A percentile compares a stretch with the other conserved stretches of the same genome.
Conservation (phyloP, 1,140 invertebrate genomes). For the Fopius arisanus region DNA sequence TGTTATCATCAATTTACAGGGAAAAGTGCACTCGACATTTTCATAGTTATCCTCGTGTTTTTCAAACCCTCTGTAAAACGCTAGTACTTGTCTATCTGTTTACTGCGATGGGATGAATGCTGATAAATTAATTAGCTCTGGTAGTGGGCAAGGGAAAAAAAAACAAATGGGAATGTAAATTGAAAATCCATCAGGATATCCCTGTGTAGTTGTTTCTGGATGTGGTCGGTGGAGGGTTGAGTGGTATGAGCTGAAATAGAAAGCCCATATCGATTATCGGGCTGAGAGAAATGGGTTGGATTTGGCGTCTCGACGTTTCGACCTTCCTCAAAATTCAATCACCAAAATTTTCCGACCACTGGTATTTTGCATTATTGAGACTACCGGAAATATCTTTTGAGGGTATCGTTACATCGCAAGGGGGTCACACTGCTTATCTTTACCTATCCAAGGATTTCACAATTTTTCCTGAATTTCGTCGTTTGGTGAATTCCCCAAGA, state of each 20-base stretch:
- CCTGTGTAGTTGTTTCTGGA: not conserved
- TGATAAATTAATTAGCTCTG: not conserved
- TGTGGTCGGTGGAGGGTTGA: not conserved
- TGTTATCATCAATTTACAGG: not conserved
- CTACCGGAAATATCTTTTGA: not conserved
- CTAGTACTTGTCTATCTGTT: not conserved
- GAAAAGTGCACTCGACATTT: too few relatives aligned
- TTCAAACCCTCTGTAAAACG: not conserved
- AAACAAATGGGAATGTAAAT: not conserved
- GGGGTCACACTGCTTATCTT: not conserved
- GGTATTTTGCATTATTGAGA: not conserved
- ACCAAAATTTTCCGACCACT: not conserved
- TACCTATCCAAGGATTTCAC: not conserved
- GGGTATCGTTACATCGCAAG: not conserved
- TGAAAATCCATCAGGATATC: not conserved
- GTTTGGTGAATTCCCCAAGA: too few relatives aligned
- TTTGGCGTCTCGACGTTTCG: not conserved
- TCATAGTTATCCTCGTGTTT: not conserved
- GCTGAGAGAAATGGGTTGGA: not conserved
- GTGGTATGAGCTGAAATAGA: not conserved
- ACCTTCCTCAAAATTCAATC: slow-evolving; percentile 12
- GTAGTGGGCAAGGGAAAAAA: not conserved
- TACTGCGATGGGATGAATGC: not conserved
- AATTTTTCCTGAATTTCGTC: not conserved
- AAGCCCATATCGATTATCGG: slow-evolving; percentile 14